Base-by-base conservation (phyloP, 2,113 vertebrate species). In the Callopanchax toddi region DNA sequence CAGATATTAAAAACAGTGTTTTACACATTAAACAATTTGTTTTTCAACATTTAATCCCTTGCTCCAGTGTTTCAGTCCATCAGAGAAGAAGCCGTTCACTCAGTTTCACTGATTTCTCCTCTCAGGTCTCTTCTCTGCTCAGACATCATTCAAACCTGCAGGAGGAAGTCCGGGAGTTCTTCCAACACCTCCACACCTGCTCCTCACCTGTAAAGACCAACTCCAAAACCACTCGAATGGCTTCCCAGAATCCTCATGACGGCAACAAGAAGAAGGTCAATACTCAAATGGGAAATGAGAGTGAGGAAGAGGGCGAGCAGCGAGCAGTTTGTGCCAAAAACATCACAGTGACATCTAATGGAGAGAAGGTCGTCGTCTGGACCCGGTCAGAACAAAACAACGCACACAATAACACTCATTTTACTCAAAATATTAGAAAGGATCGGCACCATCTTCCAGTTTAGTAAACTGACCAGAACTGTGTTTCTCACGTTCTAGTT, bases 341-440 rank as follows among this genome's bases (percentile, higher is more conserved):
- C 88, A 93, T 93, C 84, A 93, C 92, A 6, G 86, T 93, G 89
- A 94, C 91, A 58, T 92, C 94, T 0, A 94, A 86, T 0, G 95
- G 95, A 20, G 93, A 95, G 65, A 95, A 92, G 71, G 93, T 96
- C 0, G 87, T 96, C 0, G 76, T 94, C n/a, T 99, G 97, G 97
- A 98, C 95, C 3, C 94, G 97, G 96, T 73, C 18, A 59, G 70
- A 46, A 3, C 17, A 34, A 18, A 46, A 39, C n/a, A n/a, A n/a
- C n/a, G n/a, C n/a, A n/a, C n/a, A n/a, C n/a, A n/a, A n/a, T n/a
- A n/a, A n/a, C n/a, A n/a, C n/a, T n/a, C n/a, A n/a, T n/a, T n/a
- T n/a, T n/a, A n/a, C n/a, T n/a, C n/a, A n/a, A n/a, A n/a, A n/a
- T n/a, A n/a, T n/a, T n/a, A n/a, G n/a, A n/a, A n/a, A n/a, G n/a